A percentile compares a stretch with the other conserved stretches of the same genome.
These are phyloP conservation scores for Marmota monax DNA, from an alignment of 2,113 vertebrate species.

Conservation along the genomic window DNA sequence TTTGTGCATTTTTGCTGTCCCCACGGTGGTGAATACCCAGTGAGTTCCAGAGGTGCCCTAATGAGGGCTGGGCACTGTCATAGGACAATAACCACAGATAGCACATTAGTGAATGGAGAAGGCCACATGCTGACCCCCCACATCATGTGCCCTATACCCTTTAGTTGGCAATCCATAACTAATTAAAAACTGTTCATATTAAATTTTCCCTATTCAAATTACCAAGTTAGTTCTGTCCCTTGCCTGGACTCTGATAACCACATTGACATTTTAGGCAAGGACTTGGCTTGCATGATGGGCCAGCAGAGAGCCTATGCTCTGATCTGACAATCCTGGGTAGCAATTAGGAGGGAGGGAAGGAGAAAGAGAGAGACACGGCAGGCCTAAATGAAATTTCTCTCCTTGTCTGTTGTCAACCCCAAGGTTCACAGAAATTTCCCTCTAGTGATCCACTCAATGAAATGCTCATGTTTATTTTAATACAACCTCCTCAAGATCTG, in stretches of 20 bases:
- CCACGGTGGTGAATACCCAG: neutral
- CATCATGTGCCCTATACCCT: neutral
- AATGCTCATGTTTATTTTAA: slow-evolving; percentile 37
- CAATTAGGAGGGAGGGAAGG: neutral
- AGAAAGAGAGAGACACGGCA: neutral
- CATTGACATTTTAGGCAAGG: slow-evolving; percentile 14
- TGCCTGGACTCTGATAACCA: neutral
- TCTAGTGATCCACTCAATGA: neutral
- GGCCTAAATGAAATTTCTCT: neutral
- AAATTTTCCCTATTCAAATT: slow-evolving; percentile 9
- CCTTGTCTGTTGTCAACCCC: neutral
- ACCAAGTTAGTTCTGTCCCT: neutral
- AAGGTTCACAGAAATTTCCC: neutral
- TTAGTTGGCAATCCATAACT: neutral
- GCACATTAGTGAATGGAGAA: fast-evolving
- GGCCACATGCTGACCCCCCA: neutral
- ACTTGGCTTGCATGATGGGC: neutral
- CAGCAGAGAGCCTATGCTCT: neutral
- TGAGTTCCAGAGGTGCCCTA: neutral
- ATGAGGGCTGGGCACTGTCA: neutral
- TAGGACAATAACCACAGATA: neutral
- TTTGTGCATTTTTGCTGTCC: neutral
- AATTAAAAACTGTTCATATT: neutral
- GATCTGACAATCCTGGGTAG: neutral
- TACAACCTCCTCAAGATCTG: neutral